Percentiles rank a stretch among this genome's conserved stretches.
Conservation (phyloP, 2,888 invertebrate genomes). For the Trissoscelio sp. region DNA sequence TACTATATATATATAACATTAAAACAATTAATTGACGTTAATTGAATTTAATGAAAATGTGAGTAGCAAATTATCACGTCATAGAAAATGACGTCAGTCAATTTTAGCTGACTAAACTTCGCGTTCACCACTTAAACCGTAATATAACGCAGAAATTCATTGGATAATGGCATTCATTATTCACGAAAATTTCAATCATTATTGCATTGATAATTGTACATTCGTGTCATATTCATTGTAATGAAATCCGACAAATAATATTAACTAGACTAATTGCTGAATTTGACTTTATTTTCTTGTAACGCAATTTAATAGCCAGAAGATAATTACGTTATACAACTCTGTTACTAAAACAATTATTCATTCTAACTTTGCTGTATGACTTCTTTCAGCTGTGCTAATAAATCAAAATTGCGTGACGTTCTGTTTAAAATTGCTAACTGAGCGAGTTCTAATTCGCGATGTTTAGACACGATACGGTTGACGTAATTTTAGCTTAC, state of each 20-base stretch:
- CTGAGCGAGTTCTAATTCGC: background rate
- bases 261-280: background rate
- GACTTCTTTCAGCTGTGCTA: background rate
- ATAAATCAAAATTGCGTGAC: constrained; percentile 13
- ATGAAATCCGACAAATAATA: background rate
- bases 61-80: background rate
- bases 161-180: background rate
- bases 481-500: background rate
- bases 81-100: background rate
- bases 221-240: background rate
- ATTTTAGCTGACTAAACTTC: background rate
- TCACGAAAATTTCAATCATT: background rate
- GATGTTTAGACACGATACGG: too few species aligned
- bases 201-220: background rate
- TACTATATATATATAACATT: too few species aligned
- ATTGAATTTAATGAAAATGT: background rate
- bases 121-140: background rate
- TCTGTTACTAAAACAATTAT: background rate
- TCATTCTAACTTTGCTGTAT: constrained; percentile 3
- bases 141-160: background rate
- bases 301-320: background rate
- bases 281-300: background rate
- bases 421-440: constrained; percentile 22
- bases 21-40: background rate
- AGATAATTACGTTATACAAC: background rate